phyloP scores from a whole-genome alignment of 64 coral and sea anemone species.

The Platygyra sinensis region DNA sequence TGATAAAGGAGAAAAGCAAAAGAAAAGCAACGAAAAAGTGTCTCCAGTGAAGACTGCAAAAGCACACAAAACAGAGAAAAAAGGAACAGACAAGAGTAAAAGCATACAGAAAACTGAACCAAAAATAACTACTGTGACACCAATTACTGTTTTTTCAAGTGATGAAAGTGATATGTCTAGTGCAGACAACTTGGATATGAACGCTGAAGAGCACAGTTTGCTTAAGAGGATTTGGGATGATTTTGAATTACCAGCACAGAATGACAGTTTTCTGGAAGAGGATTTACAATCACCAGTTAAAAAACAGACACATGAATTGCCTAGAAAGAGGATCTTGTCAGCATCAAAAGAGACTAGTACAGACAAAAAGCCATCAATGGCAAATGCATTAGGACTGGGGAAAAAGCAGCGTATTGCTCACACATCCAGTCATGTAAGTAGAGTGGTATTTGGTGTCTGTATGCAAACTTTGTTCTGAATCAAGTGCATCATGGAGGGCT shows the following conservation, averaged over 20 bases:
- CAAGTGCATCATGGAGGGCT: no score
- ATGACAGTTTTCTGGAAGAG: neutral
- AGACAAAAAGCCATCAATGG: neutral
- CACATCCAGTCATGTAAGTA: constrained; percentile 76
- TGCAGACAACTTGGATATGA: neutral
- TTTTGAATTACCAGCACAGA: neutral
- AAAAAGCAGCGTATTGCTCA: constrained; percentile 90
- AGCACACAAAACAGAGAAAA: neutral
- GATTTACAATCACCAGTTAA: neutral
- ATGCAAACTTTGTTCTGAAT: no score
- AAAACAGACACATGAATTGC: neutral
- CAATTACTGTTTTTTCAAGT: neutral
- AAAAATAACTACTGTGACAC: neutral
- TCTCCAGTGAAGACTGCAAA: constrained; percentile 9
- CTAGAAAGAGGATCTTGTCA: neutral
- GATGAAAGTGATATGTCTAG: constrained; percentile 20
- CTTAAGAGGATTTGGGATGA: constrained; percentile 39
- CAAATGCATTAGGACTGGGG: constrained; percentile 62
- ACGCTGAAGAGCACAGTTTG: neutral
- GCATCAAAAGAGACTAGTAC: neutral
- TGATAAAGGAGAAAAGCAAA: constrained; percentile 6
- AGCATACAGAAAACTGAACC: neutral
- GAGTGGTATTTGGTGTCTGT: neutral
- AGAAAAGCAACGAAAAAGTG: neutral
- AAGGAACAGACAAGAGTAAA: neutral